Conservation (phyloP, 1,140 invertebrate genomes). For the Aleiodes sp. region DNA sequence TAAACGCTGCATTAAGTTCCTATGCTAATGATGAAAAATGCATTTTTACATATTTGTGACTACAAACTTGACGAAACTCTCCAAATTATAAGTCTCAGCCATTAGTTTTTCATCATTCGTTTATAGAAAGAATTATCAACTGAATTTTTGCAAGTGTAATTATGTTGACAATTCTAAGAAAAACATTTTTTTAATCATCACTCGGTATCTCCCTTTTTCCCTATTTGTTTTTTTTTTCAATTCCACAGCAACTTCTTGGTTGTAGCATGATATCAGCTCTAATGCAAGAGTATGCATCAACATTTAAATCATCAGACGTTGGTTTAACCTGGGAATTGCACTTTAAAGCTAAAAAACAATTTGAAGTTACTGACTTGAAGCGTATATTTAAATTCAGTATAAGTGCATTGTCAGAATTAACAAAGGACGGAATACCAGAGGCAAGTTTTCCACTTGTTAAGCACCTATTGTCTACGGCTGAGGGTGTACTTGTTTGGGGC, state of each 20-base stretch:
- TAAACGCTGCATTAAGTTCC: no score
- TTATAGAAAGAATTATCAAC: no score
- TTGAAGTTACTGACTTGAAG: conserved; percentile 82
- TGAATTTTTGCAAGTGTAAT: no score
- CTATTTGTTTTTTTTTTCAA: conserved; percentile 40
- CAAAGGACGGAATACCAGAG: conserved; percentile 67
- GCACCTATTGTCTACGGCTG: conserved; percentile 77
- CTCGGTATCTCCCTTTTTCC: no score
- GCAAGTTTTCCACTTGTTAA: conserved; percentile 69
- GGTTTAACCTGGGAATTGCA: conserved; percentile 89
- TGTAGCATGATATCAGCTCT: conserved; percentile 84
- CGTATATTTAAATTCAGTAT: conserved; percentile 80
- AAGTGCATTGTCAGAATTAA: conserved; percentile 69
- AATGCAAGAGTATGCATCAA: conserved; percentile 88
- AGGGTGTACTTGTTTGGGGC: conserved; percentile 79
- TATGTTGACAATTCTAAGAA: no score
- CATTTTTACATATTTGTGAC: no score
- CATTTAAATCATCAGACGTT: conserved; percentile 85
- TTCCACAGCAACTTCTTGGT: conserved; percentile 74
- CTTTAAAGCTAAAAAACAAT: conserved; percentile 82
- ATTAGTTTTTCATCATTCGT: no score
- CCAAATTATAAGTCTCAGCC: no score
- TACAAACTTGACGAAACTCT: no score
- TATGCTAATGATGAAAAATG: no score
- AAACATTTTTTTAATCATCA: no score